Conservation (phyloP, 2,888 invertebrate genomes). For the Poecilobothrus nobilitatus region DNA sequence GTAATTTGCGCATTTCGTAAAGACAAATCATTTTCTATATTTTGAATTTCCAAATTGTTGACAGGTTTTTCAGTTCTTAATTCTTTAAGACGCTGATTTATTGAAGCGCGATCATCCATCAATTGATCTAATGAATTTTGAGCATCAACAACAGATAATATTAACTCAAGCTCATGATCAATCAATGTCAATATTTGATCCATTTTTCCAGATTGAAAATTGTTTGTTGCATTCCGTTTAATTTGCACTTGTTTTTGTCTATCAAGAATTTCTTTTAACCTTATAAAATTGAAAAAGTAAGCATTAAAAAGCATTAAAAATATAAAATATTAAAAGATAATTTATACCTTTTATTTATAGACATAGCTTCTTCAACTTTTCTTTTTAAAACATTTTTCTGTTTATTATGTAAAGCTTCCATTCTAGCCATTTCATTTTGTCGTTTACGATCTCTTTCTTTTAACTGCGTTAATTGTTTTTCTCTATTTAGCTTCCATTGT, state of each 20-base stretch:
- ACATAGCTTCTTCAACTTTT: constrained; percentile 81
- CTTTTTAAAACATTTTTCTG: constrained; percentile 77
- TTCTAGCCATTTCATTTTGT: constrained; percentile 67
- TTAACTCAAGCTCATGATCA: constrained; percentile 70
- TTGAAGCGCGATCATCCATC: constrained; percentile 59
- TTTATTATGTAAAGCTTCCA: constrained; percentile 67
- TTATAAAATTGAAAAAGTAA: constrained; percentile 18
- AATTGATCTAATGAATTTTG: constrained; percentile 66
- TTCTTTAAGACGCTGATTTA: constrained; percentile 37
- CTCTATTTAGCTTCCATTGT: constrained; percentile 69
- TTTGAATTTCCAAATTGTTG: constrained; percentile 26
- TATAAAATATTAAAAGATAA: constrained; percentile 46
- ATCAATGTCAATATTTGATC: constrained; percentile 56
- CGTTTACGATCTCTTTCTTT: constrained; percentile 75
- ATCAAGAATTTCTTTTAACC: constrained; percentile 39
- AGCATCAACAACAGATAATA: constrained; percentile 67
- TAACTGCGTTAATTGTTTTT: constrained; percentile 68
- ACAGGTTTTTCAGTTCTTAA: constrained; percentile 17
- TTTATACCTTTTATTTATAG: constrained; percentile 64
- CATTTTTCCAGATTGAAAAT: constrained; percentile 34
- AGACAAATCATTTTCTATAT: constrained; percentile 36
- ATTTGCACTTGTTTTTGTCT: constrained; percentile 34
- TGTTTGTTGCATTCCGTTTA: constrained; percentile 31
- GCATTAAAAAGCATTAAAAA: constrained; percentile 45
- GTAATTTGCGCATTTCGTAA: constrained; percentile 55